Evolutionary conservation across 2,888 invertebrate genomes (phyloP).

Genomic region (Branchellion lobata): DNA sequence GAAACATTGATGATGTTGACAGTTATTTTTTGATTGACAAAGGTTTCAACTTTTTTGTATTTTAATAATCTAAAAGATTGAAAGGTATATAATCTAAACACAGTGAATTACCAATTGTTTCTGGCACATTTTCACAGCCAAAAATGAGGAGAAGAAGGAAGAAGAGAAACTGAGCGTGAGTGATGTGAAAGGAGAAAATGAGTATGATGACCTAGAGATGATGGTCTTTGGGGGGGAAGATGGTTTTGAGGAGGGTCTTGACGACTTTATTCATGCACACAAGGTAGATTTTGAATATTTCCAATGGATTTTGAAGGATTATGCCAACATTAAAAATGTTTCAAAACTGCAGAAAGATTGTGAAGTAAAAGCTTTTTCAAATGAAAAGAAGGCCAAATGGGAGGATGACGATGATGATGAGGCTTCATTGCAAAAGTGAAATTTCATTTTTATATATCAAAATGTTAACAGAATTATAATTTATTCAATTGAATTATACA

Average conservation of each 20-base stretch:
- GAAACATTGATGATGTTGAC: background rate
- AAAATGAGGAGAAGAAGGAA: no score
- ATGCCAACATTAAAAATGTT: no score
- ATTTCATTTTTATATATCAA: no score
- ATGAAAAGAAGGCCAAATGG: constrained; percentile 1
- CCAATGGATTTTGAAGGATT: no score
- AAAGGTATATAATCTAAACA: no score
- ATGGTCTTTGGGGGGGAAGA: background rate
- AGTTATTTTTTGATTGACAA: background rate
- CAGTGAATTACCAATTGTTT: no score
- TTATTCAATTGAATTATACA: no score
- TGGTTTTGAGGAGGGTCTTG: constrained; percentile 3
- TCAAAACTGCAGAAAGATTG: background rate
- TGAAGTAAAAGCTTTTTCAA: background rate
- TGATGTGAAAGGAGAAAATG: background rate
- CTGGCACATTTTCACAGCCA: no score
- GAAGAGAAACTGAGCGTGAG: background rate
- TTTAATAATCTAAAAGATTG: no score
- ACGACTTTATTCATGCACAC: background rate
- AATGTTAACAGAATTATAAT: no score
- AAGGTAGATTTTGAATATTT: no score
- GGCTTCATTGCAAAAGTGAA: background rate
- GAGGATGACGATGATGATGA: constrained; percentile 4
- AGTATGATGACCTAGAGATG: background rate
- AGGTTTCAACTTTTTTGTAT: background rate